These are phyloP conservation scores for Spodoptera picta DNA, from an alignment of 2,888 invertebrate species.

Conservation along the genomic window DNA sequence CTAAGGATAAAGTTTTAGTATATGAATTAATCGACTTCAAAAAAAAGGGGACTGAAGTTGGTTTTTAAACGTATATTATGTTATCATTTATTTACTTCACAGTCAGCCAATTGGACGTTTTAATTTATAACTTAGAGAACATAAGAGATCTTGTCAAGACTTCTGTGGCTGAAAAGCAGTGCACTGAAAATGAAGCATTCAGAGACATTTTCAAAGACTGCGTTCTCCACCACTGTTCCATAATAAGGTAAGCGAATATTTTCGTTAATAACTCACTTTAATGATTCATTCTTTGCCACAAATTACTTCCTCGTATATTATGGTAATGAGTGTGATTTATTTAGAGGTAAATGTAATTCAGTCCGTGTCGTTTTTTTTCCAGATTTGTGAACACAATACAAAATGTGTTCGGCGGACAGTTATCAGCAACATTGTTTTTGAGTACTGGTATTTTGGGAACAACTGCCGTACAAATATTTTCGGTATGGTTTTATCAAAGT, in stretches of 20 bases:
- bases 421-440: constrained; percentile 61
- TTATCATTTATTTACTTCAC: constrained; percentile 57
- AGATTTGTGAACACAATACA: constrained; percentile 66
- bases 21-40: too few relatives aligned
- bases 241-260: constrained; percentile 61
- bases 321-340: constrained; percentile 15
- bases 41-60: too few relatives aligned
- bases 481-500: constrained; percentile 54
- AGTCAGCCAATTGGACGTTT: constrained; percentile 75
- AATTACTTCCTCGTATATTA: constrained; percentile 8
- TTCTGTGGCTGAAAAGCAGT: constrained; percentile 58
- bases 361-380: constrained; percentile 26
- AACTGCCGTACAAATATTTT: constrained; percentile 71
- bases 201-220: constrained; percentile 63
- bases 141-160: constrained; percentile 67
- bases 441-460: constrained; percentile 64
- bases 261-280: neutral
- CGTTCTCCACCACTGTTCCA: constrained; percentile 64
- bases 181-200: constrained; percentile 68
- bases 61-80: neutral
- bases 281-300: neutral
- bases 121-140: constrained; percentile 74
- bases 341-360: constrained; percentile 17
- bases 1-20: too few relatives aligned
- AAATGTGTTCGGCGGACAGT: constrained; percentile 62